A percentile compares a stretch with the other conserved stretches of the same genome.
Conservation (phyloP, 2,797 vertebrate genomes). For the Lithobates pipiens region DNA sequence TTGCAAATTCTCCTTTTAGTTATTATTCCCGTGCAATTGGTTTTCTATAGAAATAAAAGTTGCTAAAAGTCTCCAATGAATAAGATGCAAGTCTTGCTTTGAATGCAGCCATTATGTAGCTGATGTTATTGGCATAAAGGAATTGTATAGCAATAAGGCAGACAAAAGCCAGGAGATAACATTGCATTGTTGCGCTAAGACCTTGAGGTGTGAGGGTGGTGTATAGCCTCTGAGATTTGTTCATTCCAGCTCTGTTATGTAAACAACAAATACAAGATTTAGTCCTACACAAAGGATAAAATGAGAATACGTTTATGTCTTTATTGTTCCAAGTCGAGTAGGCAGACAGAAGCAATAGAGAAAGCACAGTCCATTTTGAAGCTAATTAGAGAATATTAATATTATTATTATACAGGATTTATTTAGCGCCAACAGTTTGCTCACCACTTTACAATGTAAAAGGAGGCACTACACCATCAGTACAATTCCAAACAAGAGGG, state of each 20-base stretch:
- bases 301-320: not conserved
- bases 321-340: not conserved
- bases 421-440: no score
- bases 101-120: not conserved
- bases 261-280: not conserved
- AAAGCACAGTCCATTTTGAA: no score
- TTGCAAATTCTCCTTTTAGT: not conserved
- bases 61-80: not conserved
- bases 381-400: no score
- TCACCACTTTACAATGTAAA: no score
- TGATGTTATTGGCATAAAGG: not conserved
- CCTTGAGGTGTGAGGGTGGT: not conserved
- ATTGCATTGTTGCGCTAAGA: not conserved
- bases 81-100: not conserved
- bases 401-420: no score
- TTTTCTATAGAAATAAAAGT: not conserved
- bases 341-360: no score
- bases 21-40: not conserved
- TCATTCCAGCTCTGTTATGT: not conserved
- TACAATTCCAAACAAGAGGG: no score
- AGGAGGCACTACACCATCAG: no score
- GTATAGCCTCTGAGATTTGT: not conserved
- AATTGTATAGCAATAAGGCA: not conserved
- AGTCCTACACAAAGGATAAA: not conserved
- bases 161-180: not conserved